phyloP scores from a whole-genome alignment of 2,113 vertebrate species.

The Hoplias malabaricus region DNA sequence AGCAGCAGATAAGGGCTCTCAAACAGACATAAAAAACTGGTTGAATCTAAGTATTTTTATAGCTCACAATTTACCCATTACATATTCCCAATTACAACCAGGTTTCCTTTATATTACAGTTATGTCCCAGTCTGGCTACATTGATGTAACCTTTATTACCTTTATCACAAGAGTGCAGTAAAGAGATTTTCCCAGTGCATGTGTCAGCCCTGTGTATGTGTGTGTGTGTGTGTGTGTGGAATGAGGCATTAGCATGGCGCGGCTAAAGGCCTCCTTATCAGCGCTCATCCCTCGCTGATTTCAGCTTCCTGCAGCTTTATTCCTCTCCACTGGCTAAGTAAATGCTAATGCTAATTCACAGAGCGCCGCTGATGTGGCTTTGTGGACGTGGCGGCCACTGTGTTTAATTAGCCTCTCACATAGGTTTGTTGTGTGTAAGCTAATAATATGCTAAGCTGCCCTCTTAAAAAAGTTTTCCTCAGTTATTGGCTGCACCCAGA shows the following conservation, averaged over 20 bases:
- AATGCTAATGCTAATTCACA: conserved; percentile 50
- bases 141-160: conserved; percentile 25
- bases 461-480: conserved; percentile 48
- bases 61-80: conserved; percentile 24
- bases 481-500: conserved; percentile 46
- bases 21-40: background rate
- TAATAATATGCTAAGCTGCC: conserved; percentile 54
- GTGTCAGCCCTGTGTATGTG: conserved; percentile 19
- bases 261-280: conserved; percentile 48
- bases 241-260: conserved; percentile 28
- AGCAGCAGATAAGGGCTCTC: background rate
- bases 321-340: conserved; percentile 53
- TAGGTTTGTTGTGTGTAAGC: conserved; percentile 51
- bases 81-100: conserved; percentile 11
- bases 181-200: conserved; percentile 3
- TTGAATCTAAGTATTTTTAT: background rate
- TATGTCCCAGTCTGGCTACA: conserved; percentile 17
- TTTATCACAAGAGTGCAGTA: conserved; percentile 34
- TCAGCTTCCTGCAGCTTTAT: conserved; percentile 50
- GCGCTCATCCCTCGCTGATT: conserved; percentile 45
- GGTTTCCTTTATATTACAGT: conserved; percentile 19
- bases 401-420: conserved; percentile 55
- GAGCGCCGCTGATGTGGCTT: conserved; percentile 47
- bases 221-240: conserved; percentile 21
- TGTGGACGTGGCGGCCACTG: conserved; percentile 42